Base-by-base conservation (phyloP, 2,113 vertebrate genomes). In the Conger conger region DNA sequence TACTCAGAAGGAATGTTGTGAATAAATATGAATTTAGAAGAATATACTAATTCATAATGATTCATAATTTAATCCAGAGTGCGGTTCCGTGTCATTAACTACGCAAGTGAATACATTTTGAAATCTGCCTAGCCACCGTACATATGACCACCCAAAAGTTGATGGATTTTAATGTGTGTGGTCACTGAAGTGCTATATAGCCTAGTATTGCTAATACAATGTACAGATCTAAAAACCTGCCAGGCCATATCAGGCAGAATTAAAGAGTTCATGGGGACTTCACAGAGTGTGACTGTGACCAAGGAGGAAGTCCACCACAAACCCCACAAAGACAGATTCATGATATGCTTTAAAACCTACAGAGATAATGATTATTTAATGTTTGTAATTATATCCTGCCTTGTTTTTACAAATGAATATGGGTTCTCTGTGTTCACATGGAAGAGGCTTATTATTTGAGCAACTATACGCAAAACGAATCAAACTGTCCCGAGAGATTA, bases 381-480 rank as follows among this genome's bases (percentile, higher is more conserved):
- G 68, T n/a, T 73, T 73, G 9, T 73, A 73, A 73, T 33, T 33
- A 73, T 33, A 73, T 33, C 63, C 63, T n/a, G 27, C n/a, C 63
- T 30, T 73, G 63, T 4, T 7, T 33, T 73, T 13, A 73, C 68
- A 73, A 73, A 73, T 33, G 68, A 73, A 73, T 33, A 73, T n/a
- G n/a, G 68, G 68, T 73, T 60, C 77, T 60, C 38, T 35, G 53
- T 36, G 60, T 79, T 57, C 57, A 77, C 42, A 50, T 33, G 33
- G 27, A 42, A 15, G 37, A 30, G 13, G 68, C 18, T 78, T 77
- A 40, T 81, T 84, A 45, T 54, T 33, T 0, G 11, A 53, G 86
- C 87, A 80, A 82, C 45, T 50, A 42, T 42, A 50, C 45, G 11
- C 45, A 50, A 50, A 50, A 50, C 79, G 42, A 63, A 81, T 85